Percentiles rank a stretch among this genome's conserved stretches.
Conservation (phyloP, 2,113 vertebrate genomes). For the Urocitellus parryii region DNA sequence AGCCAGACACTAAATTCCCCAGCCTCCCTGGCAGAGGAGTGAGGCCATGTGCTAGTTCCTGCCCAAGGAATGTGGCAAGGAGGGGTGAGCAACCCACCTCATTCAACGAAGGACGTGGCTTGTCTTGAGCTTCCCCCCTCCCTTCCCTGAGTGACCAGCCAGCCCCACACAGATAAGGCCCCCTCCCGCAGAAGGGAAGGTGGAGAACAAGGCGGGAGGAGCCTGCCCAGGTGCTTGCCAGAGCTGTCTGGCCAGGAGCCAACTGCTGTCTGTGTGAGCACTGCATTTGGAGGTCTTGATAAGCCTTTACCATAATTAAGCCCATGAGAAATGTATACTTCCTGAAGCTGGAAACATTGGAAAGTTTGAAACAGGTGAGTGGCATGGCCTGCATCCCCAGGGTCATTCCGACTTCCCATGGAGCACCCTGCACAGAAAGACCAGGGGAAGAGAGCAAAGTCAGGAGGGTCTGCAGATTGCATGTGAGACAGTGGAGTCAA, state of each 20-base stretch:
- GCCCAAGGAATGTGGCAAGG: not conserved
- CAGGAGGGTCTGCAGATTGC: not conserved
- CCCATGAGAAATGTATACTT: not conserved
- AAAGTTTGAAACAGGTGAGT: not conserved
- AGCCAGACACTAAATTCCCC: not conserved
- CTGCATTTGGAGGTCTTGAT: not conserved
- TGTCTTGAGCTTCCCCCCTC: not conserved
- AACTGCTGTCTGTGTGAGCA: not conserved
- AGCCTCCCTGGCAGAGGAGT: not conserved
- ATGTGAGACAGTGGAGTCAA: not conserved
- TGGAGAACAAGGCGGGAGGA: not conserved
- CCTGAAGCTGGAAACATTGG: not conserved
- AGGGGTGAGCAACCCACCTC: not conserved
- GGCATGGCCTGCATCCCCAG: not conserved
- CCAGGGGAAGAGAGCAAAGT: not conserved
- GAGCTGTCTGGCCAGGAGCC: not conserved
- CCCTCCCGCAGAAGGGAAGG: not conserved
- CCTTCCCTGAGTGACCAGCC: not conserved
- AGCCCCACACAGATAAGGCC: not conserved
- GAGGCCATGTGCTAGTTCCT: not conserved
- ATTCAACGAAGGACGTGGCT: not conserved
- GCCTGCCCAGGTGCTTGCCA: not conserved
- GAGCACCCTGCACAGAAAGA: not conserved
- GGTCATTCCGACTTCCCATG: not conserved
- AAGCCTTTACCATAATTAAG: constrained; percentile 4